phyloP scores from a whole-genome alignment of 2,888 invertebrate species.

The Diarsia dahlii region DNA sequence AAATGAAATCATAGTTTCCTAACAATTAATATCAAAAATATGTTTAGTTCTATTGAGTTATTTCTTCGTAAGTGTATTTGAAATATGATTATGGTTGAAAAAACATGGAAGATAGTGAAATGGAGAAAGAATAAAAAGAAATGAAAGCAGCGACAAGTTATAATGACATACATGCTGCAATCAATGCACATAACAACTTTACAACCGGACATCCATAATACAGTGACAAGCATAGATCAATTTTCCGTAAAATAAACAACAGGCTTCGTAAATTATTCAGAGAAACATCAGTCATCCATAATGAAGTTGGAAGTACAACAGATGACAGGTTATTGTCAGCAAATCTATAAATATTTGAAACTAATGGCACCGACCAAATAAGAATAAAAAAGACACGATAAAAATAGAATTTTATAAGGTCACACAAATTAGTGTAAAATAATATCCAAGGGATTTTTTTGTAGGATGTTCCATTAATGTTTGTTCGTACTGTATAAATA shows the following conservation, averaged over 20 bases:
- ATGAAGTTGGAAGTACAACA: slow-evolving; percentile 20
- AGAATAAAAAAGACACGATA: background rate
- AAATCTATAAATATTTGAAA: slow-evolving; percentile 20
- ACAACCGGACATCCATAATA: background rate
- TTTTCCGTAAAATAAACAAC: slow-evolving; percentile 17
- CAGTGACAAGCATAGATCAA: slow-evolving; percentile 9
- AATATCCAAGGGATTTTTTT: background rate
- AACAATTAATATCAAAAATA: background rate
- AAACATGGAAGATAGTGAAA: background rate
- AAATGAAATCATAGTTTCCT: background rate
- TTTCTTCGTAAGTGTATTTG: background rate
- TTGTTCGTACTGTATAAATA: background rate
- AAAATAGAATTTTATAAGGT: slow-evolving; percentile 1
- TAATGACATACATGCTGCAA: background rate
- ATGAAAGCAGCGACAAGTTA: background rate
- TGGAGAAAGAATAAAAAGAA: background rate
- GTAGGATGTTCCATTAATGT: background rate
- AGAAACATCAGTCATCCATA: slow-evolving; percentile 26
- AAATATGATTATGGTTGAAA: background rate
- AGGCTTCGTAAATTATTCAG: slow-evolving; percentile 26
- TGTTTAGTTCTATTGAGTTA: background rate
- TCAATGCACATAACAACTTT: slow-evolving; percentile 1
- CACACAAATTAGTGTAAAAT: background rate
- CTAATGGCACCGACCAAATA: background rate
- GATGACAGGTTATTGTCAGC: slow-evolving; percentile 8